A percentile compares a stretch with the other conserved stretches of the same genome.
Evolutionary conservation across 1,140 invertebrate species (phyloP).

Genomic region (Platorchestia sp.): DNA sequence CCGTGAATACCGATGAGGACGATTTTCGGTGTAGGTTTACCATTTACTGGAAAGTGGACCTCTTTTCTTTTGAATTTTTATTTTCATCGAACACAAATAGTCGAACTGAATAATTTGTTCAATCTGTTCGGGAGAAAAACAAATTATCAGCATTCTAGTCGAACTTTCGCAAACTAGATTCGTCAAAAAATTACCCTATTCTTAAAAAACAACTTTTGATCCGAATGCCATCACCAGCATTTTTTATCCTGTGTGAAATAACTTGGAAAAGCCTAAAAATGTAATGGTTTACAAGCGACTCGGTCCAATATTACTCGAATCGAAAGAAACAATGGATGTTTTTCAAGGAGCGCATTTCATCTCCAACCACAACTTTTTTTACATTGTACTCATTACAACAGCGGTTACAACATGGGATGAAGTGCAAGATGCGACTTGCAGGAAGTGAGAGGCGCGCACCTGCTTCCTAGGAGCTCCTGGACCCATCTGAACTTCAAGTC

Average conservation of each 20-base stretch:
- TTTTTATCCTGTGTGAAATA: neutral
- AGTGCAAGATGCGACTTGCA: neutral
- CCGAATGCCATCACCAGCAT: neutral
- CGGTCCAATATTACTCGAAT: neutral
- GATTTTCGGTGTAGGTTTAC: neutral
- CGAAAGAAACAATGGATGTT: neutral
- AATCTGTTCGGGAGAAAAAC: neutral
- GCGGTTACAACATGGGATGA: neutral
- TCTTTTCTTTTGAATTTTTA: neutral
- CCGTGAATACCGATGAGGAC: neutral
- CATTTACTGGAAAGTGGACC: neutral
- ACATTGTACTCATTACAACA: neutral
- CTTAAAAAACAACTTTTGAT: neutral
- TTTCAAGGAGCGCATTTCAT: neutral
- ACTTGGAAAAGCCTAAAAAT: neutral
- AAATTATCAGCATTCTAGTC: neutral
- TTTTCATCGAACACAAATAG: neutral
- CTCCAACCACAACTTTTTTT: neutral
- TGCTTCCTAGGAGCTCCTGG: neutral
- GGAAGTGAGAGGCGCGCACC: neutral
- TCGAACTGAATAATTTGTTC: neutral
- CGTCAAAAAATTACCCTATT: neutral
- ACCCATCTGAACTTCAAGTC: slow-evolving; percentile 21
- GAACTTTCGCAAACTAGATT: neutral
- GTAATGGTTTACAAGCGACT: neutral